Base-by-base conservation (phyloP, 2,797 vertebrate species). In the Telmatherina bonti region DNA sequence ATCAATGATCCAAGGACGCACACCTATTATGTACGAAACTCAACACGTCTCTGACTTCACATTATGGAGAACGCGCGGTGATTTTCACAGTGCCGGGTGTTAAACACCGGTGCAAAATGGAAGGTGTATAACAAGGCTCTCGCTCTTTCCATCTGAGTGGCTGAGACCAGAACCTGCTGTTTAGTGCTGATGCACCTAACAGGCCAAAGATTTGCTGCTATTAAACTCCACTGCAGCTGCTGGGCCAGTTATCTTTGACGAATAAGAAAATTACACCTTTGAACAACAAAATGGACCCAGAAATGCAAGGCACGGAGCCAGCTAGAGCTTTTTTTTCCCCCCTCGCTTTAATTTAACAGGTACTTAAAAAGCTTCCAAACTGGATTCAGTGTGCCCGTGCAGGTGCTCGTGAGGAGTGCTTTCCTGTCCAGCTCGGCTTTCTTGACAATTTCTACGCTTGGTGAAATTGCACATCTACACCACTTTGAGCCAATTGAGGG, bases 241-340 rank as follows among this genome's bases (percentile, higher is more conserved):
- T n/a, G 1, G 43, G 66, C 72, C 77, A 9, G 57, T 78, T 83
- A 72, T 68, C 85, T 70, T 16, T 79, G 72, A 85, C 31, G 45
- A 88, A 82, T 73, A 66, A 54, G 66, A 85, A 88, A 89, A 89
- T 84, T 65, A 84, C 76, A 79, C 69, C 75, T 79, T 67, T 49
- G 57, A 78, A 79, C 65, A 27, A 52, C 61, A 73, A 77, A 82
- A 76, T 67, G 57, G 76, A 70, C 30, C 56, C 54, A 66, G 61
- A 81, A 55, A 82, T 65, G 54, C 55, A 65, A 54, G 62, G 53
- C 4, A 27, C 47, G 56, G 12, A 33, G 54, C 30, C 58, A 36
- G 45, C 38, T 70, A 71, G 59, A 59, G 27, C 70, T 58, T 20
- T 66, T 26, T 31, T 29, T 65, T 64, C 43, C 53, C 57, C n/a